phyloP scores from a whole-genome alignment of 2,797 vertebrate species.

The Chloroceryle inda region DNA sequence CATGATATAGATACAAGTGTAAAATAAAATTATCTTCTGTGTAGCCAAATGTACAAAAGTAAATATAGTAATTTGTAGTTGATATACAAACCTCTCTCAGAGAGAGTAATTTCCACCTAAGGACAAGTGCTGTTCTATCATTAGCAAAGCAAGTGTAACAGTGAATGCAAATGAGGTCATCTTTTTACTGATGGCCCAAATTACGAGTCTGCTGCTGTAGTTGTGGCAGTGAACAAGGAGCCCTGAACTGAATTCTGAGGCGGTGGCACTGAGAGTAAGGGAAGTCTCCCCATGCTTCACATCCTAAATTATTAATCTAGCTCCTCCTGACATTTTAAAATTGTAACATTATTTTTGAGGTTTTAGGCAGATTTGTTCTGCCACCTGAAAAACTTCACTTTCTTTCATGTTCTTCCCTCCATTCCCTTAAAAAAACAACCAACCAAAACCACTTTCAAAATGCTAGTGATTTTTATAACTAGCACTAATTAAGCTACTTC shows the following conservation, averaged over 20 bases:
- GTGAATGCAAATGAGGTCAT: neutral
- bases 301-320: neutral
- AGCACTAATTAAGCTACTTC: neutral
- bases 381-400: accelerated
- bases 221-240: accelerated
- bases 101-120: neutral
- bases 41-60: neutral
- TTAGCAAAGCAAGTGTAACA: neutral
- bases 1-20: neutral
- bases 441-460: neutral
- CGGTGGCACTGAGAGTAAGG: neutral
- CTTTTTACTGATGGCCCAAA: neutral
- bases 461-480: neutral
- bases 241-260: neutral
- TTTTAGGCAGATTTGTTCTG: neutral
- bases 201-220: neutral
- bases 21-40: neutral
- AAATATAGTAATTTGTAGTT: neutral
- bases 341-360: neutral
- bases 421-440: neutral
- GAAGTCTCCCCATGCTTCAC: neutral
- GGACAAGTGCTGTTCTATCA: neutral
- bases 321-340: neutral
- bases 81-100: neutral
- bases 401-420: neutral